Conservation (phyloP, 2,797 vertebrate genomes). For the Thaleichthys pacificus region DNA sequence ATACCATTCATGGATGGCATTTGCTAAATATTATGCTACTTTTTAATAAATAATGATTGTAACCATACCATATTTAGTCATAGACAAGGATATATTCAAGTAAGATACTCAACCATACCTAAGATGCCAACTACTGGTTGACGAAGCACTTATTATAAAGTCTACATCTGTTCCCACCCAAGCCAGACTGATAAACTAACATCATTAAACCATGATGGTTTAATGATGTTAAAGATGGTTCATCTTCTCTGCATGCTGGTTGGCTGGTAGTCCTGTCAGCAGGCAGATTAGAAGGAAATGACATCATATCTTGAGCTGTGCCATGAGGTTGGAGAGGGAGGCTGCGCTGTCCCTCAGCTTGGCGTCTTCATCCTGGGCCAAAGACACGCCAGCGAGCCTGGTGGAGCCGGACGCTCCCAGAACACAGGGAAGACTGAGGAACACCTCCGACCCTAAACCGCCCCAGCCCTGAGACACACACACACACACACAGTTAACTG, state of each 20-base stretch:
- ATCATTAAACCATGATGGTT: background rate
- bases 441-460: conserved; percentile 82
- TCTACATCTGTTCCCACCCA: background rate
- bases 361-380: conserved; percentile 73
- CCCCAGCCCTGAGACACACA: conserved; percentile 72
- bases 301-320: conserved; percentile 83
- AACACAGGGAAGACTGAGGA: conserved; percentile 90
- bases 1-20: background rate
- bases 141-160: background rate
- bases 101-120: background rate
- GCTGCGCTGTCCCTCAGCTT: conserved; percentile 81
- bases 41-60: background rate
- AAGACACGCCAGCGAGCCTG: conserved; percentile 72
- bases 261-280: background rate
- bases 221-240: too few relatives aligned
- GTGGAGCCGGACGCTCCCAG: conserved; percentile 82
- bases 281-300: background rate
- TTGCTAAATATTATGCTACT: background rate
- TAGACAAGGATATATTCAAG: background rate
- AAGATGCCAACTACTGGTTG: background rate
- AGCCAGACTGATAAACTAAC: background rate
- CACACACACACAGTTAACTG: background rate
- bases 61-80: background rate
- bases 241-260: background rate
- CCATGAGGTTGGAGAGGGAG: conserved; percentile 81